Base-by-base conservation (phyloP, 1,140 invertebrate genomes). In the Procambarus clarkii region DNA sequence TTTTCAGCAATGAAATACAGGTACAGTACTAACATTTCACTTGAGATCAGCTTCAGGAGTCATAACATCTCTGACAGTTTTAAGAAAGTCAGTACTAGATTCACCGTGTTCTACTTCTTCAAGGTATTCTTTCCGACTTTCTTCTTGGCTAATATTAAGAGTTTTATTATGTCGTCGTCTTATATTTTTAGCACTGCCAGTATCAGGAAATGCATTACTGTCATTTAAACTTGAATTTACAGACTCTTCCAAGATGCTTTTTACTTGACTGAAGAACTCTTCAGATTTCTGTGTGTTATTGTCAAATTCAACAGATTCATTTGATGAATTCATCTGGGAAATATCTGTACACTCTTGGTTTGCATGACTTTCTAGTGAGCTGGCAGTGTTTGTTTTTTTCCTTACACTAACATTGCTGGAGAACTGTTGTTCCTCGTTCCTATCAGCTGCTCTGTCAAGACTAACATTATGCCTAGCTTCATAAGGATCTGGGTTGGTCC, bases 161-260 rank as follows among this genome's bases (percentile, higher is more conserved):
- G 7, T 74, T 74, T 34, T 24, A 34, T 34, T 74, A 74, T 74
- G 64, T n/a, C 64, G 15, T 69, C 18, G 15, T 69, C 64, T 69
- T 18, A 69, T 18, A n/a, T 18, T 69, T 5, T 18, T 18, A 69
- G 64, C 2, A 34, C 7, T 21, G 11, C 24, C 11, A 74, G 5
- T 74, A 5, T 74, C 69, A 34, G 5, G n/a, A 34, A 34, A 5
- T 8, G 21, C 69, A 74, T 34, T 74, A 74, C 69, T 74, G 21
- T 74, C 69, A 74, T 74, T 34, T 34, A 74, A 74, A 74, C 69
- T 74, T 74, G 69, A 74, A 74, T 74, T 74, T 74, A 34, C 8
- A 8, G 69, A 74, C 0, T 74, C n/a, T 74, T 74, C 69, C 69
- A 74, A 74, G 24, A 74, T 8, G 24, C 21, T 74, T 34, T 34